Percentiles rank a stretch among this genome's conserved stretches.
These are phyloP conservation scores for Dreissena rostriformis DNA, from an alignment of 1,140 invertebrate genomes.

Conservation along the genomic window DNA sequence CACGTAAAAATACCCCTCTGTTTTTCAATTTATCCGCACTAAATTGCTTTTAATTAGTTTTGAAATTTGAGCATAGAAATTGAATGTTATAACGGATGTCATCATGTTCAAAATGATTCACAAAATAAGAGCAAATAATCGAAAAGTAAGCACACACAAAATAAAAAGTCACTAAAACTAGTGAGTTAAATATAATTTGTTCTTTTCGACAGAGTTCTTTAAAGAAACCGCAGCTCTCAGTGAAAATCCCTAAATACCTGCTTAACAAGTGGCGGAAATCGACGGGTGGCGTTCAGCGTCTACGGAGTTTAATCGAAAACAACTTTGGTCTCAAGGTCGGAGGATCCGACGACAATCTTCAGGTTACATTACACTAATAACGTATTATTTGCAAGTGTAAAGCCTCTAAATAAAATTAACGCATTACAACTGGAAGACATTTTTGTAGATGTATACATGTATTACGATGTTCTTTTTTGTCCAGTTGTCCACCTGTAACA, in stretches of 20 bases:
- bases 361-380: too few relatives aligned
- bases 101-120: too few relatives aligned
- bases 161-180: too few relatives aligned
- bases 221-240: not conserved
- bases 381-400: too few relatives aligned
- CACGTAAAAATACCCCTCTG: too few relatives aligned
- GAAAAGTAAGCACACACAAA: not conserved
- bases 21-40: not conserved
- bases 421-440: too few relatives aligned
- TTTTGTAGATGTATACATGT: too few relatives aligned
- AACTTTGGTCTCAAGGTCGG: constrained; percentile 20
- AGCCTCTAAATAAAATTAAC: too few relatives aligned
- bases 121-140: too few relatives aligned
- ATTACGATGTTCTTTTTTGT: too few relatives aligned
- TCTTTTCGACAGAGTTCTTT: not conserved
- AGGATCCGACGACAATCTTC: constrained; percentile 9
- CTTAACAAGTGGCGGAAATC: constrained; percentile 35
- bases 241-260: constrained; percentile 26
- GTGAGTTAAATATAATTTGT: not conserved
- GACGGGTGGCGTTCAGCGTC: constrained; percentile 4
- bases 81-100: not conserved
- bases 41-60: not conserved
- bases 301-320: constrained; percentile 11
- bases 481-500: too few relatives aligned
- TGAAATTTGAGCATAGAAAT: not conserved